Evolutionary conservation across 2,888 invertebrate genomes (phyloP), one percentile per base, ranked within the genome.

Genomic region (Apamea monoglypha): DNA sequence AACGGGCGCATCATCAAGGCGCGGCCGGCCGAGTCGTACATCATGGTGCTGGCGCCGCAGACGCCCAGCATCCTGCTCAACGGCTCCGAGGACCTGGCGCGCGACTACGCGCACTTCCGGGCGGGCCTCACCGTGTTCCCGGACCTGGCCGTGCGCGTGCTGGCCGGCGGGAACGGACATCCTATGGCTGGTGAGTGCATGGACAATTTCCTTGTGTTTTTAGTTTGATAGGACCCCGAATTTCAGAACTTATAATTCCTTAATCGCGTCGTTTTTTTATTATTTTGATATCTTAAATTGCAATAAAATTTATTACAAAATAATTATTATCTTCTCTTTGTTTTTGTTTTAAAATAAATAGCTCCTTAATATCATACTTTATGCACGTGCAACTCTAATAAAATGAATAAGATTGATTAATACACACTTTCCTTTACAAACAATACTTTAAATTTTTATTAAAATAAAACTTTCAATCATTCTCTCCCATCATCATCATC

Each of bases 51-150:
- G 88, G 98, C 98, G 89, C 98, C 98, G 12, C 98, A 98, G 92
- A 98, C 98, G 76, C 99, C 99, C 64, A 98, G 98, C 90, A 98
- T 99, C 92, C 97, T 98, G 77, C 97, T 99, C 83, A 98, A 98
- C 94, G 99, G 99, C 79, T 98, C 98, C 53, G 97, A 98, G 63
- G 98, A 98, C 95, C 97, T 98, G 86, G 98, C 98, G n/a, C 97
- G 98, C 47, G 98, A 98, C 95, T 98, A 98, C 95, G 98, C 98
- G 83, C 98, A 98, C 94, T 98, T 99, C 96, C 97, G 98, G 81
- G 97, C 98, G 81, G 99, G 99, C 0, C 98, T 99, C 32, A 97
- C 98, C 50, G 98, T 99, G 73, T 98, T 99, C 96, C 98, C 99
- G 2, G 99, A 99, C 91, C 97, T 99, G 29, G 97, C 97, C 76